phyloP scores from a whole-genome alignment of 2,113 vertebrate genomes.

The Semicossyphus pulcher region DNA sequence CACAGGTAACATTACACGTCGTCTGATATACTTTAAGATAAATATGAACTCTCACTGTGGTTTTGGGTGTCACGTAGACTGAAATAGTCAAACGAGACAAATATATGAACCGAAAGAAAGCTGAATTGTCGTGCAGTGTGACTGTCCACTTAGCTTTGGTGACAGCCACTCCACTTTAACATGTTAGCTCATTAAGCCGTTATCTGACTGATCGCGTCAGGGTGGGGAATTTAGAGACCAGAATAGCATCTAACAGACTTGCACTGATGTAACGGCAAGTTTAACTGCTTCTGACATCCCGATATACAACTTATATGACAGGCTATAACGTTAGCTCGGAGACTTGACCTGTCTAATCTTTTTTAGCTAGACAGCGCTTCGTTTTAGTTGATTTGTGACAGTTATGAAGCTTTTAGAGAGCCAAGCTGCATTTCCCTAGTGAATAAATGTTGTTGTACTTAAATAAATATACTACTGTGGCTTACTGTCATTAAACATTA shows the following conservation, averaged over 20 bases:
- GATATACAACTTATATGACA: not conserved
- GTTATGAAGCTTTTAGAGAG: conserved; percentile 2
- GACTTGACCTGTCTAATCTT: not conserved
- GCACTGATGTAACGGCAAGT: not conserved
- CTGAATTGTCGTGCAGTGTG: conserved; percentile 28
- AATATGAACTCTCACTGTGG: not conserved
- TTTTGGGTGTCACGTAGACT: not conserved
- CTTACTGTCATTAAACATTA: not conserved
- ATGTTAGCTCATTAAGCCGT: conserved; percentile 23
- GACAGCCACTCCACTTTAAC: conserved; percentile 36
- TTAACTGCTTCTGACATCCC: not conserved
- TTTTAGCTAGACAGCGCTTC: not conserved
- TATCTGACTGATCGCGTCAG: not conserved
- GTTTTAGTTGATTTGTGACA: conserved; percentile 11
- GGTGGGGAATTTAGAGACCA: not conserved
- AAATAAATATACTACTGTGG: not conserved
- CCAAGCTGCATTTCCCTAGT: too few species aligned
- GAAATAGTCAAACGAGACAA: not conserved
- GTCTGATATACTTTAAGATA: not conserved
- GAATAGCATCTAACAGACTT: not conserved
- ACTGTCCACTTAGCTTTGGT: conserved; percentile 56
- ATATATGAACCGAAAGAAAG: conserved; percentile 1
- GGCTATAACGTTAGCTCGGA: conserved; percentile 17
- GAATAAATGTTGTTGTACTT: not conserved
- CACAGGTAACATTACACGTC: conserved; percentile 70